Conservation (phyloP, 2,797 vertebrate species). For the Spondyliosoma cantharus region DNA sequence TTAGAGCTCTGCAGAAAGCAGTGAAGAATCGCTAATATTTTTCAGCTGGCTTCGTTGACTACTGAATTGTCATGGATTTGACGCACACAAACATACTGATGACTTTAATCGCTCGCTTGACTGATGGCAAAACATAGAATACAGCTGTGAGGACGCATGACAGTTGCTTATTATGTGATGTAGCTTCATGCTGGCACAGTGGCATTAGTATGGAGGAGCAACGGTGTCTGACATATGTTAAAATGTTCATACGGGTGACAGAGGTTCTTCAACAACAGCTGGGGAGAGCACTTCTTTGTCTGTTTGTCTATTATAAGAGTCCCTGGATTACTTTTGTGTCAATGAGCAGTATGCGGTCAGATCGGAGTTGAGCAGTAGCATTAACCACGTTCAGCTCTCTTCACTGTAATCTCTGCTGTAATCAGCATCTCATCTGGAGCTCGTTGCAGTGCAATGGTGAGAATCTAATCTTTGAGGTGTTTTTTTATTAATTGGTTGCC, state of each 20-base stretch:
- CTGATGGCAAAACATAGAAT: slow-evolving; percentile 33
- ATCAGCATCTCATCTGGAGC: slow-evolving; percentile 59
- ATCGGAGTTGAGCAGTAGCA: slow-evolving; percentile 10
- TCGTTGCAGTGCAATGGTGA: slow-evolving; percentile 49
- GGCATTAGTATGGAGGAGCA: slow-evolving; percentile 40
- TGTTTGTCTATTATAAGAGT: neutral
- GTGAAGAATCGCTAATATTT: slow-evolving; percentile 38
- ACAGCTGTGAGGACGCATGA: slow-evolving; percentile 38
- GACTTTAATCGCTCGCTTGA: slow-evolving; percentile 20
- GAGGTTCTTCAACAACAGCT: slow-evolving; percentile 3
- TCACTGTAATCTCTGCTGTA: slow-evolving; percentile 36
- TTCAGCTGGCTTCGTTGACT: slow-evolving; percentile 18
- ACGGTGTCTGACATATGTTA: slow-evolving; percentile 44
- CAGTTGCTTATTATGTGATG: slow-evolving; percentile 41
- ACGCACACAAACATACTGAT: slow-evolving; percentile 4
- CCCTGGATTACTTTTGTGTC: slow-evolving; percentile 16
- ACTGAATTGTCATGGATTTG: slow-evolving; percentile 25
- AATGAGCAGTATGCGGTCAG: slow-evolving; percentile 22
- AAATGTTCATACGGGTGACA: slow-evolving; percentile 41
- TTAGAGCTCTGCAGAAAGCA: slow-evolving; percentile 38
- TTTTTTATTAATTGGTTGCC: slow-evolving; percentile 78
- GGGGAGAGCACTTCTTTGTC: neutral
- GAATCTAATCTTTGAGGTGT: slow-evolving; percentile 72
- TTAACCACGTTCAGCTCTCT: slow-evolving; percentile 31
- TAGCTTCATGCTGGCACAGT: slow-evolving; percentile 39